A percentile compares a stretch with the other conserved stretches of the same genome.
These are phyloP conservation scores for Atta texana DNA, from an alignment of 1,140 invertebrate species.

Conservation along the genomic window DNA sequence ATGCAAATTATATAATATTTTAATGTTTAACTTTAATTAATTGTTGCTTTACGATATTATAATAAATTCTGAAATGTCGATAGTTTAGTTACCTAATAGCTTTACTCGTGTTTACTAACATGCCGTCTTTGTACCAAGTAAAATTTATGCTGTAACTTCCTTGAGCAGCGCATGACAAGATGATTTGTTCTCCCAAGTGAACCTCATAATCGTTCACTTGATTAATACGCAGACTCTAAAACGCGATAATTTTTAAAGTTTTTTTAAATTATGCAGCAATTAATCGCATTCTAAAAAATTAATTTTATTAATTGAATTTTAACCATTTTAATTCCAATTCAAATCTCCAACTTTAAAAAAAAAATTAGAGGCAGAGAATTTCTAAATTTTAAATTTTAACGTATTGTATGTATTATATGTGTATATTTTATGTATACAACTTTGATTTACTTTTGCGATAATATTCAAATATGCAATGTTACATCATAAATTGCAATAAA, in stretches of 20 bases:
- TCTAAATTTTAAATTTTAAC: neutral
- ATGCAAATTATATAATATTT: neutral
- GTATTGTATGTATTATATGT: too few species aligned
- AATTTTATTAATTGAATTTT: neutral
- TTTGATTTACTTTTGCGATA: neutral
- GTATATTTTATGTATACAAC: neutral
- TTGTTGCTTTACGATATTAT: neutral
- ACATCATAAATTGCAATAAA: neutral
- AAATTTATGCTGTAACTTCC: slow-evolving; percentile 91
- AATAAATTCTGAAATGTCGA: neutral
- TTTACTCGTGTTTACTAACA: slow-evolving; percentile 90
- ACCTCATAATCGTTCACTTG: slow-evolving; percentile 86
- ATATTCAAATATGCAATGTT: neutral
- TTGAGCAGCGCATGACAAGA: slow-evolving; percentile 91
- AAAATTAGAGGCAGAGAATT: neutral
- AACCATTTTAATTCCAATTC: neutral
- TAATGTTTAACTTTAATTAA: neutral
- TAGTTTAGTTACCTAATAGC: slow-evolving; percentile 88
- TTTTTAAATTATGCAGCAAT: slow-evolving; percentile 15
- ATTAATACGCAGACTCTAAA: slow-evolving; percentile 83
- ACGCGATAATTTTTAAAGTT: slow-evolving; percentile 28
- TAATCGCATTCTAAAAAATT: neutral
- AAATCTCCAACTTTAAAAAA: neutral
- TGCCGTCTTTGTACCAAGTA: slow-evolving; percentile 93
- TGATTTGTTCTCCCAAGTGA: slow-evolving; percentile 91